Base-by-base conservation (phyloP, 1,140 invertebrate genomes). In the Planococcus citri region DNA sequence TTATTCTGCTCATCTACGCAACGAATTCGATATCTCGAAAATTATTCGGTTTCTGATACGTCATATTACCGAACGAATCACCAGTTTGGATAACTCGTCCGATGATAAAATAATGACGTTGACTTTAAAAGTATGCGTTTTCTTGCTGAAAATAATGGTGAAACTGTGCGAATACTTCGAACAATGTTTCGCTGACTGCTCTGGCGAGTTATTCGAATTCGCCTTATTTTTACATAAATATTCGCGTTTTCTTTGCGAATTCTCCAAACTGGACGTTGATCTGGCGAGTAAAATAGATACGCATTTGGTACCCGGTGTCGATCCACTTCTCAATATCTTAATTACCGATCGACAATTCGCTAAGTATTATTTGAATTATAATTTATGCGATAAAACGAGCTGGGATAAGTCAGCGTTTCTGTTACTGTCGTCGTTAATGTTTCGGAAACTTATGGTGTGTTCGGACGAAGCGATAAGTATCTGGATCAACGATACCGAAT, bases 151-250 rank as follows among this genome's bases (percentile, higher is more conserved):
- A 64, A 64, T 64, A 3, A 20, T 64, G 21, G 17, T 64, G 9
- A 64, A 64, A 64, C 10, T 64, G 24, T 64, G 60, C 22, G 60
- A 64, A 64, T 64, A 9, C 22, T 64, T 64, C 22, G 25, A 27
- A 25, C 10, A 27, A 24, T 22, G 10, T 17, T 64, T 24, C 22
- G 25, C 6, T 14, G 25, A 24, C 1, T 64, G 60, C 20, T 64
- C 6, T 24, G 10, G 8, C 20, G 60, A 64, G 3, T 64, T 64
- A 64, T 64, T 24, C 20, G 22, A 64, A 27, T 27, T 64, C 9
- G 22, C 17, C 1, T 24, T 64, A 10, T 17, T 64, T 12, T 25
- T 64, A 21, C 20, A 64, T 27, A 24, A 27, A 27, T 9, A 25
- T 64, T 64, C 60, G 10, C 3, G 60, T 25, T 27, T 24, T 10